Evolutionary conservation across 2,888 invertebrate genomes (phyloP).

Genomic region (Heteropelma amictum): DNA sequence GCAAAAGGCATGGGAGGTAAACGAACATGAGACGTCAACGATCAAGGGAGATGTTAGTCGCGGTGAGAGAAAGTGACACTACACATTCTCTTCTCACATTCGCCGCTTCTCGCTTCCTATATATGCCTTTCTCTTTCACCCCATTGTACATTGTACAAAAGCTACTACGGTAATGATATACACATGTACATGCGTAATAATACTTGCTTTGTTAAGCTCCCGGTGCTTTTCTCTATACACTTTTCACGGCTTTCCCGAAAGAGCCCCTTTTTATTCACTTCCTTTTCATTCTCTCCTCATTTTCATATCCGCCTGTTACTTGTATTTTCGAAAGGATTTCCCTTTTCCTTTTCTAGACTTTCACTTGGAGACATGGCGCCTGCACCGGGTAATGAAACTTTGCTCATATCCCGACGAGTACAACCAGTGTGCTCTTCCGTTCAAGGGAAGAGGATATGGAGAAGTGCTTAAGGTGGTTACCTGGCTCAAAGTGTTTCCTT

Average conservation of each 20-base stretch:
- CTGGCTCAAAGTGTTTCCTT: too few species aligned
- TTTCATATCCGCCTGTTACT: background rate
- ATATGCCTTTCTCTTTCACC: background rate
- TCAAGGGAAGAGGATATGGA: too few species aligned
- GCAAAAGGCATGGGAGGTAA: slow-evolving; percentile 4
- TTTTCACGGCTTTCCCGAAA: background rate
- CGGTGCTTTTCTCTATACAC: slow-evolving; percentile 4
- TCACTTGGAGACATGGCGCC: too few species aligned
- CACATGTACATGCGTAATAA: background rate
- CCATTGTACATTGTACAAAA: background rate
- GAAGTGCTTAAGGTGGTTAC: too few species aligned
- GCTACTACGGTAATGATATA: background rate
- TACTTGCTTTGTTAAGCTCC: background rate
- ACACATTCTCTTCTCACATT: background rate
- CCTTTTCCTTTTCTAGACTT: too few species aligned
- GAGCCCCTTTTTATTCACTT: slow-evolving; percentile 3
- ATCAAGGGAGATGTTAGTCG: slow-evolving; percentile 14
- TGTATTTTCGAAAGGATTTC: background rate
- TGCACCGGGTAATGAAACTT: slow-evolving; percentile 18
- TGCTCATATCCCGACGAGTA: background rate
- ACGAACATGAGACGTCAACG: slow-evolving; percentile 25
- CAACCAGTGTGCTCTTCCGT: background rate
- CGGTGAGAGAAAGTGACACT: slow-evolving; percentile 20
- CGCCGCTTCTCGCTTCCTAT: background rate
- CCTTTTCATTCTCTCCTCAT: background rate